A percentile compares a stretch with the other conserved stretches of the same genome.
Evolutionary conservation across 2,113 vertebrate genomes (phyloP).

Genomic region (Antigone vipio): DNA sequence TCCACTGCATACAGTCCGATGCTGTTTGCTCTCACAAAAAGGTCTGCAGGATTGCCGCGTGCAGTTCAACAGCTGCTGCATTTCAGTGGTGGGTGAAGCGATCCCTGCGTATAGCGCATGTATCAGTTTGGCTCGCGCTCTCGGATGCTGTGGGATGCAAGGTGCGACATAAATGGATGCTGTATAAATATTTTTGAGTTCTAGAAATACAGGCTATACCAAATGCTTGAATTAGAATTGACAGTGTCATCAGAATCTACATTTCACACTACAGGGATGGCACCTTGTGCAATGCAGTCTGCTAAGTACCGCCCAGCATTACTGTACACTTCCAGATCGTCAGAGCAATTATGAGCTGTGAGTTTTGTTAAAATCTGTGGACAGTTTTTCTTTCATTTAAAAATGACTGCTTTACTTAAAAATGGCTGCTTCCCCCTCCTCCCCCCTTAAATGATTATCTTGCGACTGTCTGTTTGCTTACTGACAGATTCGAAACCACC

Average conservation of each 20-base stretch:
- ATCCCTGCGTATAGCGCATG: not conserved
- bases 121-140: not conserved
- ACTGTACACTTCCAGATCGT: not conserved
- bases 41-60: not conserved
- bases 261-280: not conserved
- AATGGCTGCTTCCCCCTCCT: not conserved
- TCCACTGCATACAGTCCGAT: not conserved
- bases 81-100: not conserved
- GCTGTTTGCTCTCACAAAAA: not conserved
- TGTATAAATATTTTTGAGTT: constrained; percentile 14
- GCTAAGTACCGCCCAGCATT: not conserved
- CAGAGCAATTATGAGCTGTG: not conserved
- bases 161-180: not conserved
- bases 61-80: not conserved
- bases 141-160: not conserved
- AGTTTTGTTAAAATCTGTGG: not conserved
- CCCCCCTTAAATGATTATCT: not conserved
- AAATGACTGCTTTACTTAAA: not conserved
- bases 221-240: not conserved
- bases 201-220: not conserved
- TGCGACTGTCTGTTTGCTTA: not conserved
- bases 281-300: not conserved
- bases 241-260: not conserved
- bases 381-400: not conserved
- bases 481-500: not conserved